Base-by-base conservation (phyloP, 2,113 vertebrate species). In the Brienomyrus longianalis region DNA sequence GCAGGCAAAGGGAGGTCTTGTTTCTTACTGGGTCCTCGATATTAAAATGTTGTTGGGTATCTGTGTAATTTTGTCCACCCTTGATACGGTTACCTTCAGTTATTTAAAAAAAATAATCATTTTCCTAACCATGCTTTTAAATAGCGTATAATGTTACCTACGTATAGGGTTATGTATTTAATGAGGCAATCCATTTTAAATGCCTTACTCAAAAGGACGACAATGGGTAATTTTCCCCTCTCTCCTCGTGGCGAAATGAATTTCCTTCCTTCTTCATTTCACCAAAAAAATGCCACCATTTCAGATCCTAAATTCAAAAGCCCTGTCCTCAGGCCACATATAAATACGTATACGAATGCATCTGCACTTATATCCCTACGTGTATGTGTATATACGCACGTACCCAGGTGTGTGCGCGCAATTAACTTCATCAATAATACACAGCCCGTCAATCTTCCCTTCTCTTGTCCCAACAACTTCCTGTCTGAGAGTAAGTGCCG, bases 351-450 rank as follows among this genome's bases (percentile, higher is more conserved):
- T n/a, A n/a, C 9, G 7, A 21, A 45, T 66, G 87, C 39, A 39
- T 47, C 23, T 70, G 39, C 62, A 70, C 62, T 70, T 88, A 45
- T 31, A 48, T 74, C 23, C 11, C 23, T 31, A 47, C 15, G n/a
- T 23, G 21, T 74, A 39, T 88, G 43, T 88, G 59, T 15, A 15
- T 74, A 15, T 77, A 45, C 21, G 88, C 45, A 7, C 70, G 62
- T 77, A 23, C 31, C 15, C 45, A n/a, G 62, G 88, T 43, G 66
- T 88, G 45, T 88, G 88, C 31, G 27, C 50, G 15, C 62, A 17
- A 80, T 80, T 80, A 80, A 88, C 62, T 39, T 88, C 62, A 88
- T 51, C 47, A 88, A 66, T 84, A 54, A 89, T 47, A 51, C 52
- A 2, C 43, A 80, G 52, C 51, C 21, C 80, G 7, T 87, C 85